phyloP scores from a whole-genome alignment of 1,140 invertebrate species.

The Oedothorax gibbosus region DNA sequence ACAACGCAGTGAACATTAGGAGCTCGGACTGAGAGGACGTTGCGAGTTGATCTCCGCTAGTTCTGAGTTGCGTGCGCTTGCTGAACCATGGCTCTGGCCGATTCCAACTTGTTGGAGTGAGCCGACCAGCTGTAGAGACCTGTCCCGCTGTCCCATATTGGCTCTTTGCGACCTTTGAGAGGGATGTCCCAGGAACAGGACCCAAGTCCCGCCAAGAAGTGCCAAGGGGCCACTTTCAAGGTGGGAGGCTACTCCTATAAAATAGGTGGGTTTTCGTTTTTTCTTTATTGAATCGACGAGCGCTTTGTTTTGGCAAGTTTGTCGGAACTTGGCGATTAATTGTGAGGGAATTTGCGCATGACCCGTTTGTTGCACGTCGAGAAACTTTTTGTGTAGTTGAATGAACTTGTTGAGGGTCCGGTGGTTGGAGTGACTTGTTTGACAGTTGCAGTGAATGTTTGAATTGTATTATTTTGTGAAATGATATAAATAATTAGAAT shows the following conservation, averaged over 20 bases:
- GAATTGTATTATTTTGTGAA: no score
- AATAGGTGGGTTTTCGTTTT: slow-evolving; percentile 37
- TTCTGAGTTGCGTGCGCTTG: neutral
- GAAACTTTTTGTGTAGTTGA: neutral
- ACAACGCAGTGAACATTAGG: slow-evolving; percentile 50
- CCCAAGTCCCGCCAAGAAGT: slow-evolving; percentile 44
- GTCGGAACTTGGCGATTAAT: neutral
- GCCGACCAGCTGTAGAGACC: neutral
- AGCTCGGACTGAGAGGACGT: slow-evolving; percentile 24
- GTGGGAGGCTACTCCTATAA: slow-evolving; percentile 58
- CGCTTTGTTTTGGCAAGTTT: neutral
- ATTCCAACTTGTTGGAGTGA: neutral
- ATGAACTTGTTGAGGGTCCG: neutral
- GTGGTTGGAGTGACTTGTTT: neutral
- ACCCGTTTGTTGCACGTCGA: neutral
- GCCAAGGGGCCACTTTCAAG: slow-evolving; percentile 53
- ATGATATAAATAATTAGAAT: no score
- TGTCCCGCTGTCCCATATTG: slow-evolving; percentile 44
- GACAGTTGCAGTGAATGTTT: no score
- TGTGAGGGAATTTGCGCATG: neutral
- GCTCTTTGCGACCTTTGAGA: slow-evolving; percentile 5
- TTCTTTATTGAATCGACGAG: neutral
- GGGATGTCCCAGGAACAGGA: slow-evolving; percentile 48
- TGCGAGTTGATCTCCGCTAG: slow-evolving; percentile 9
- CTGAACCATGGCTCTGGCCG: neutral